Evolutionary conservation across 1,140 invertebrate genomes (phyloP).

Genomic region (Sweltsa coloradensis): DNA sequence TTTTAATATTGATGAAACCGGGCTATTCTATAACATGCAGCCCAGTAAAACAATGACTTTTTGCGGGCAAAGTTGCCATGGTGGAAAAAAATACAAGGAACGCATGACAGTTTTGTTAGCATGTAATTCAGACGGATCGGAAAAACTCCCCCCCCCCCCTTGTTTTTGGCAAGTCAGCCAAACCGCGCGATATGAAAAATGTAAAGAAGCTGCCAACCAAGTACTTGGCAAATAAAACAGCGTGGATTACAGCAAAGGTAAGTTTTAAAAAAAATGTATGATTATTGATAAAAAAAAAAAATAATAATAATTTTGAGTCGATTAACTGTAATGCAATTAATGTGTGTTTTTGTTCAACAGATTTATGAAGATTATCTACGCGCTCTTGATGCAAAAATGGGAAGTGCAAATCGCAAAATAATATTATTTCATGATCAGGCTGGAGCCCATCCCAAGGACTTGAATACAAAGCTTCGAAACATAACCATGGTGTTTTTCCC

Average conservation of each 20-base stretch:
- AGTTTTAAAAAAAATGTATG: too few species aligned
- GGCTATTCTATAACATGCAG: conserved; percentile 30
- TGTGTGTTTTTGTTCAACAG: too few species aligned
- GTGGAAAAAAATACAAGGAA: conserved; percentile 30
- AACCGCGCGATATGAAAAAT: neutral
- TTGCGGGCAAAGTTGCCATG: conserved; percentile 25
- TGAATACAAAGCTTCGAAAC: too few species aligned
- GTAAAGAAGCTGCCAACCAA: neutral
- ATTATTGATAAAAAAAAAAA: too few species aligned
- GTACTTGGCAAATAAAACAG: neutral
- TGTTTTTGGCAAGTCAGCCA: neutral
- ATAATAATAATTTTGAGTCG: too few species aligned
- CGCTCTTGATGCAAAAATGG: conserved; percentile 23
- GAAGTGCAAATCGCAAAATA: conserved; percentile 28
- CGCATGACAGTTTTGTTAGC: conserved; percentile 28
- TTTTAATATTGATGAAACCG: conserved; percentile 34
- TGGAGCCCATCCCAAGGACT: conserved; percentile 29
- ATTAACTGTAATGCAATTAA: too few species aligned
- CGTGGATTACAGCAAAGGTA: neutral
- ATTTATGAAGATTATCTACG: conserved; percentile 18
- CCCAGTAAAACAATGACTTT: conserved; percentile 21
- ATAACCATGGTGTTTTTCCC: conserved; percentile 31
- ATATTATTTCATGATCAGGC: conserved; percentile 35
- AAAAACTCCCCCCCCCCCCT: neutral
- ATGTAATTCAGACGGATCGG: conserved; percentile 26